These are phyloP conservation scores for Phyllotis vaccarum DNA, from an alignment of 2,797 vertebrate genomes.

Conservation along the genomic window DNA sequence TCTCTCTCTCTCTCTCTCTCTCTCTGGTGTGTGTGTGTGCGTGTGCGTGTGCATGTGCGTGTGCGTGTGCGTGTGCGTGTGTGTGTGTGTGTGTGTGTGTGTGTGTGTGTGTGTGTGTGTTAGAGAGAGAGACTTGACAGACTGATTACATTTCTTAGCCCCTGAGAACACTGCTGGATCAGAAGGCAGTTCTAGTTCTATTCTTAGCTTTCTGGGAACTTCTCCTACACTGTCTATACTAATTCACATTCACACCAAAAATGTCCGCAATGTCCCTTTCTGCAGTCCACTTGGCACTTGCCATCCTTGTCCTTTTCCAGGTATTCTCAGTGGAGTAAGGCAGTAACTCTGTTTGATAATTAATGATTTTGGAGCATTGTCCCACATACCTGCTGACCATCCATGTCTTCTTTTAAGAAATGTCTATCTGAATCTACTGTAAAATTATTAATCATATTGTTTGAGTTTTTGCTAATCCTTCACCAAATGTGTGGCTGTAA, in stretches of 20 bases:
- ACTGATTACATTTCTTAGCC: neutral
- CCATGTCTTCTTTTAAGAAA: neutral
- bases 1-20: too few relatives aligned
- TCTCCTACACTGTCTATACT: neutral
- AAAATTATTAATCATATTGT: neutral
- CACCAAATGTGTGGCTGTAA: neutral
- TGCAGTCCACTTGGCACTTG: neutral
- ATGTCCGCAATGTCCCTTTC: neutral
- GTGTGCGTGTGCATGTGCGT: too few relatives aligned
- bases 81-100: too few relatives aligned
- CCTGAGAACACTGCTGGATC: neutral
- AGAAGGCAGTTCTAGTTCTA: neutral
- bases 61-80: too few relatives aligned
- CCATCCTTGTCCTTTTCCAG: neutral
- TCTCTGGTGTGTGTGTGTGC: too few relatives aligned
- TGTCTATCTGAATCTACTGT: neutral
- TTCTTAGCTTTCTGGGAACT: neutral
- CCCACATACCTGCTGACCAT: neutral
- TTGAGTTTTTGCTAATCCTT: neutral
- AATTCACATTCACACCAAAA: neutral
- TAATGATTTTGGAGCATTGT: neutral
- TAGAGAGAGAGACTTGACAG: neutral
- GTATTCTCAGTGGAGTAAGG: neutral
- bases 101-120: too few relatives aligned
- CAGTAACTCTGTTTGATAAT: neutral